Evolutionary conservation across 1,140 invertebrate species (phyloP).

Genomic region (Euwallacea fornicatus): DNA sequence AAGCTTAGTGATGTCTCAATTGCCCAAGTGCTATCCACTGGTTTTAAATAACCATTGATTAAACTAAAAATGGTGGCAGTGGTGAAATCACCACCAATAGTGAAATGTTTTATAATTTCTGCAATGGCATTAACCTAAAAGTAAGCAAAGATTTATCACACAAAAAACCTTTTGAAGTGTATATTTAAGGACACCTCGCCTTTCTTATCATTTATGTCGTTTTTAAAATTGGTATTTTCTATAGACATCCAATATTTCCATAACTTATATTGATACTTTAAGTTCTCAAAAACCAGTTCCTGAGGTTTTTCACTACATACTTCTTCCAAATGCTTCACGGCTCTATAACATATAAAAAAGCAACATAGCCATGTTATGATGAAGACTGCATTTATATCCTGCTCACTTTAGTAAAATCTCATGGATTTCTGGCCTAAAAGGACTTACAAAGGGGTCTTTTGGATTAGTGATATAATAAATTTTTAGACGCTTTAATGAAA

Average conservation of each 20-base stretch:
- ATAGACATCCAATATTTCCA: conserved; percentile 77
- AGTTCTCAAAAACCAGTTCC: conserved; percentile 59
- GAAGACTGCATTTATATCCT: conserved; percentile 6
- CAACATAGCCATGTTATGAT: neutral
- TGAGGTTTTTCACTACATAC: conserved; percentile 41
- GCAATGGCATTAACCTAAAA: conserved; percentile 53
- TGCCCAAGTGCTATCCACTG: conserved; percentile 65
- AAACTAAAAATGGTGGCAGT: conserved; percentile 69
- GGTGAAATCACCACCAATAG: conserved; percentile 62
- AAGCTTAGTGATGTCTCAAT: conserved; percentile 61
- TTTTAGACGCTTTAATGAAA: conserved; percentile 70
- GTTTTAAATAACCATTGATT: conserved; percentile 65
- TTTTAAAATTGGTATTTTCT: conserved; percentile 66
- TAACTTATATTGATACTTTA: conserved; percentile 65
- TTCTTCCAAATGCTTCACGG: conserved; percentile 43
- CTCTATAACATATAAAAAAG: conserved; percentile 30
- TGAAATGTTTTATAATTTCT: conserved; percentile 62
- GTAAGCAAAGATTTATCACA: neutral
- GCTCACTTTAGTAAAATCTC: conserved; percentile 60
- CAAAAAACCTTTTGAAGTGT: neutral
- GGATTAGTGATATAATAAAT: conserved; percentile 78
- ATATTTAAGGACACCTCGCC: conserved; percentile 49
- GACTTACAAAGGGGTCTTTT: conserved; percentile 68
- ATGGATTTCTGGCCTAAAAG: conserved; percentile 67
- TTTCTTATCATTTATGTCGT: conserved; percentile 63